Conservation (phyloP, 2,113 vertebrate genomes). For the Coreoperca whiteheadi region DNA sequence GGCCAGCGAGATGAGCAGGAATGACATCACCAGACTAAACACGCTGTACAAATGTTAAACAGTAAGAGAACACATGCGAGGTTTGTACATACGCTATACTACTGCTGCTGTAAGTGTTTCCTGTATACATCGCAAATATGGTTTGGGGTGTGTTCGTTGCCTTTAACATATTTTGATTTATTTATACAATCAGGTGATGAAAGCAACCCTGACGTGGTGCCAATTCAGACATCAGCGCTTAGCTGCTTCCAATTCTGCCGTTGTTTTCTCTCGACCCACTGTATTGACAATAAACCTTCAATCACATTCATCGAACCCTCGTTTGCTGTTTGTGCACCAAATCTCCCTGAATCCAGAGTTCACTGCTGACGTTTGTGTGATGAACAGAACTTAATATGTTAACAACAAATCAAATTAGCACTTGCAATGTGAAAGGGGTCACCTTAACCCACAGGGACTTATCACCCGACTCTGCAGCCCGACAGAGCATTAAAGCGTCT, state of each 20-base stretch:
- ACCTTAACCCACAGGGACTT: no score
- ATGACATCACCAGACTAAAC: slow-evolving; percentile 76
- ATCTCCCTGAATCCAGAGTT: background rate
- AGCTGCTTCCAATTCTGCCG: background rate
- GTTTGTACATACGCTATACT: background rate
- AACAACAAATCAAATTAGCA: no score
- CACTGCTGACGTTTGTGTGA: background rate
- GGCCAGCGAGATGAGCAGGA: slow-evolving; percentile 67
- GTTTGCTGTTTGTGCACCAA: background rate
- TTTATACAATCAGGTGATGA: background rate
- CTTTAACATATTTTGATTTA: background rate
- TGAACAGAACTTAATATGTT: background rate
- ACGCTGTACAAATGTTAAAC: slow-evolving; percentile 69
- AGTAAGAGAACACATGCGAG: background rate
- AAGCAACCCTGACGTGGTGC: background rate
- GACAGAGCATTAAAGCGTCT: no score
- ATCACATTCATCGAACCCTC: background rate
- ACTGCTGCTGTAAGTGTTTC: background rate
- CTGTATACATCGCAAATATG: background rate
- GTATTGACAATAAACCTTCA: background rate
- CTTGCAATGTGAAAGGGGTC: no score
- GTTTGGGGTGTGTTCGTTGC: background rate
- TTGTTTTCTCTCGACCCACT: background rate
- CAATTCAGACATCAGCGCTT: background rate
- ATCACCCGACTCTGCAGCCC: no score